Evolutionary conservation across 2,888 invertebrate genomes (phyloP), one percentile per base, ranked within the genome.

Genomic region (Erebia aethiops): DNA sequence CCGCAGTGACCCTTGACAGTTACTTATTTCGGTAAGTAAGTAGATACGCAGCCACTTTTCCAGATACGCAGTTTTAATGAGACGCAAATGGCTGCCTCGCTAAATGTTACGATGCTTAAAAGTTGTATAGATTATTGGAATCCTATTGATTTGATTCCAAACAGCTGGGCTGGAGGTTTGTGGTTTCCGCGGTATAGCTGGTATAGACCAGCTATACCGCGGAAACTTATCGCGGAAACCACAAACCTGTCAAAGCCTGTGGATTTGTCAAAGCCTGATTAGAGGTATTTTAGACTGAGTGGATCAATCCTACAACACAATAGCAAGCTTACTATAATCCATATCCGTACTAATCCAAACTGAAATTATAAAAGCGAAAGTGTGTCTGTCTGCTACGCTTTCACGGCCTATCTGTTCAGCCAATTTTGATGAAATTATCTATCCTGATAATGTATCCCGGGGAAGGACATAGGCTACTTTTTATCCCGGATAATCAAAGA

Each of bases 201-300:
- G n/a, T n/a, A n/a, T n/a, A n/a, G n/a, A n/a, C n/a, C n/a, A n/a
- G n/a, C n/a, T n/a, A n/a, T n/a, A n/a, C n/a, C n/a, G n/a, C n/a
- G n/a, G n/a, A n/a, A n/a, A n/a, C n/a, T n/a, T n/a, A n/a, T n/a
- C n/a, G n/a, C n/a, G n/a, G n/a, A n/a, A n/a, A n/a, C n/a, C n/a
- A n/a, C n/a, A n/a, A n/a, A n/a, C n/a, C n/a, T n/a, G n/a, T n/a
- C n/a, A n/a, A n/a, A n/a, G n/a, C n/a, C n/a, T n/a, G 49, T 58
- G 58, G 67, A 58, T 49, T 58, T 67, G 58, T 49, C 67, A 49
- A 58, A 49, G 49, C n/a, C 58, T 67, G 49, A 67, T 67, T 67
- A 67, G 35, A 67, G 26, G 57, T 67, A 67, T 46, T n/a, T 54
- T 49, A 49, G 49, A 67, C n/a, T 16, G 21, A 26, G 16, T 52